A percentile compares a stretch with the other conserved stretches of the same genome.
Conservation (phyloP, 1,140 invertebrate genomes). For the Ridgeia piscesae region DNA sequence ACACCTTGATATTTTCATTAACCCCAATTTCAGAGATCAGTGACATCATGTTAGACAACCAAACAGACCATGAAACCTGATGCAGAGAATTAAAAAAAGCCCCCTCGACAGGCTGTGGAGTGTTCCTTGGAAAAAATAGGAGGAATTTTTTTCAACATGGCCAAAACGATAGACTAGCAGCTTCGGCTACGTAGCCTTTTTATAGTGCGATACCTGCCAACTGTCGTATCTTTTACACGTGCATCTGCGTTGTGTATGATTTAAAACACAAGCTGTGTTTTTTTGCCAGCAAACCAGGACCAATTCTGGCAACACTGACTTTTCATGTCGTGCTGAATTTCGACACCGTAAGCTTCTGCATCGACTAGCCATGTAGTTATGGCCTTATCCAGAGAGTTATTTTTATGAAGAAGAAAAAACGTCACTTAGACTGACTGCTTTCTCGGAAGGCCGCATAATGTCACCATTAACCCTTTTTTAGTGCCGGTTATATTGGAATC, state of each 20-base stretch:
- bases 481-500: background rate
- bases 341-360: background rate
- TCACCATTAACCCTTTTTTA: background rate
- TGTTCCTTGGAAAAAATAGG: background rate
- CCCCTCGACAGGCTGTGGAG: background rate
- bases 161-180: background rate
- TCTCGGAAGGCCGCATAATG: background rate
- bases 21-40: background rate
- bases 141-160: background rate
- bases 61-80: background rate
- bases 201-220: background rate
- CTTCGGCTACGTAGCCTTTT: background rate
- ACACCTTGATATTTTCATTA: slow-evolving; percentile 1
- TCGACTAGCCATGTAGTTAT: background rate
- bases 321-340: background rate
- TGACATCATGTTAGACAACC: background rate
- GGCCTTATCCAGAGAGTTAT: background rate
- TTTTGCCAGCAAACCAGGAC: background rate
- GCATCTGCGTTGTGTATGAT: background rate
- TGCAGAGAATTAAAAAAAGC: background rate
- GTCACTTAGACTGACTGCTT: background rate
- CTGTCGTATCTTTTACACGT: background rate
- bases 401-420: background rate
- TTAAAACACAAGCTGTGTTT: background rate
- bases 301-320: background rate